phyloP scores from a whole-genome alignment of 2,888 invertebrate genomes.

The Cantharis nigra region DNA sequence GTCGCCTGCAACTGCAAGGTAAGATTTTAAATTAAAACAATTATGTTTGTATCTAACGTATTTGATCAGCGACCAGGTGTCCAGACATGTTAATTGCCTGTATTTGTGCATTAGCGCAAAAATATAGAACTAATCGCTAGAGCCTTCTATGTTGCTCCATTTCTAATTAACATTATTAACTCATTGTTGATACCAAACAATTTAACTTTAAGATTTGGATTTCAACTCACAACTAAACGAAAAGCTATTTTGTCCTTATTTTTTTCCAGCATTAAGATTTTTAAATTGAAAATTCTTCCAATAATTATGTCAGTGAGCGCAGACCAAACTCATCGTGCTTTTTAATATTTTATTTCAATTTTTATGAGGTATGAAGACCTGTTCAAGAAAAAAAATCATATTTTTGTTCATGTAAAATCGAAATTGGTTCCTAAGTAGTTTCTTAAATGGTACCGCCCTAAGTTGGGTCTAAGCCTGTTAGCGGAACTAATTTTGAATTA shows the following conservation, averaged over 20 bases:
- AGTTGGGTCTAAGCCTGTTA: neutral
- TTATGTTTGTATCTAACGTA: slow-evolving; percentile 4
- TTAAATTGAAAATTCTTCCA: too few species aligned
- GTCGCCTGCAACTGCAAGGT: slow-evolving; percentile 77
- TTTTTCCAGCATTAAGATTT: too few species aligned
- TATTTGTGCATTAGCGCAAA: slow-evolving; percentile 37
- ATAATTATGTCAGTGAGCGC: too few species aligned
- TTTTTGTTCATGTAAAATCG: too few species aligned
- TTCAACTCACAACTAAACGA: too few species aligned
- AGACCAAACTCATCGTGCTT: too few species aligned
- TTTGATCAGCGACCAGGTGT: slow-evolving; percentile 39
- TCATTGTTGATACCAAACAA: neutral
- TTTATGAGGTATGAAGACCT: too few species aligned
- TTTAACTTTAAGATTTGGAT: neutral
- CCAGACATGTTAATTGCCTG: slow-evolving; percentile 40
- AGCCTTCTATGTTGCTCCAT: slow-evolving; percentile 40
- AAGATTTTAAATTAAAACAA: slow-evolving; percentile 45
- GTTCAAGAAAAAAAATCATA: too few species aligned
- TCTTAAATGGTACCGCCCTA: neutral
- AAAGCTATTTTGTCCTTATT: too few species aligned
- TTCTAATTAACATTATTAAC: slow-evolving; percentile 9
- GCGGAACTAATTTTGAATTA: too few species aligned
- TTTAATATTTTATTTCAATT: too few species aligned
- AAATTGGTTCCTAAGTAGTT: too few species aligned
- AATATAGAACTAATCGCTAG: slow-evolving; percentile 31